phyloP scores from a whole-genome alignment of 2,113 vertebrate genomes.

The Anarrhichthys ocellatus region DNA sequence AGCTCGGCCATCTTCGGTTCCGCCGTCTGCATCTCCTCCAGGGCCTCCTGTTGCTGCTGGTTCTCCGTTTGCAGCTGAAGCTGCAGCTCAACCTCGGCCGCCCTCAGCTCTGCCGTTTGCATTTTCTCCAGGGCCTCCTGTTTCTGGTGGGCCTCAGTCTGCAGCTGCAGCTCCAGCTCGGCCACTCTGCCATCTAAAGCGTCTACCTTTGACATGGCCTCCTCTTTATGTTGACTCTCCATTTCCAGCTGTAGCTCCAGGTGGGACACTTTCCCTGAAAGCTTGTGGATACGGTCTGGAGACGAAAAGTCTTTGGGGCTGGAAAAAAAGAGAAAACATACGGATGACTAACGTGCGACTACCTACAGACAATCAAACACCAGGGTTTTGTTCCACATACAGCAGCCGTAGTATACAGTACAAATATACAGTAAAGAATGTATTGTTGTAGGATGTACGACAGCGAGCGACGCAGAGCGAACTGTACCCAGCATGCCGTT shows the following conservation, averaged over 20 bases:
- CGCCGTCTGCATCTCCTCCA: not conserved
- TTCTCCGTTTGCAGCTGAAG: constrained; percentile 44
- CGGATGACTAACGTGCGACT: not conserved
- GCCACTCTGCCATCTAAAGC: not conserved
- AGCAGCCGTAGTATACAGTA: not conserved
- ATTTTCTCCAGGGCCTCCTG: constrained; percentile 10
- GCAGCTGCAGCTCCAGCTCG: constrained; percentile 62
- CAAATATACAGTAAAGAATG: too few relatives aligned
- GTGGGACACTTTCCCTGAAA: constrained; percentile 61
- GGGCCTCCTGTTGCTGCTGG: constrained; percentile 52
- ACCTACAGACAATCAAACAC: not conserved
- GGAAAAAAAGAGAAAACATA: not conserved
- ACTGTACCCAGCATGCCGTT: too few relatives aligned
- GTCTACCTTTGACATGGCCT: not conserved
- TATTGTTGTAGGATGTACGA: too few relatives aligned
- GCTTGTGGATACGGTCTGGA: constrained; percentile 38
- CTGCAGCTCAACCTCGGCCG: constrained; percentile 58
- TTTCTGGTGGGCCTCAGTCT: constrained; percentile 56
- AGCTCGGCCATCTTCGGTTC: constrained; percentile 35
- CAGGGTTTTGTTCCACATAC: not conserved
- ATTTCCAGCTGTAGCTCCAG: constrained; percentile 72
- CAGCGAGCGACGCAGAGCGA: too few relatives aligned
- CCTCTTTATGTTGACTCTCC: constrained; percentile 57
- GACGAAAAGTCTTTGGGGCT: constrained; percentile 48
- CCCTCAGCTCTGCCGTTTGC: not conserved